phyloP scores from a whole-genome alignment of 1,140 invertebrate genomes.

The Drosophila kanapiae region DNA sequence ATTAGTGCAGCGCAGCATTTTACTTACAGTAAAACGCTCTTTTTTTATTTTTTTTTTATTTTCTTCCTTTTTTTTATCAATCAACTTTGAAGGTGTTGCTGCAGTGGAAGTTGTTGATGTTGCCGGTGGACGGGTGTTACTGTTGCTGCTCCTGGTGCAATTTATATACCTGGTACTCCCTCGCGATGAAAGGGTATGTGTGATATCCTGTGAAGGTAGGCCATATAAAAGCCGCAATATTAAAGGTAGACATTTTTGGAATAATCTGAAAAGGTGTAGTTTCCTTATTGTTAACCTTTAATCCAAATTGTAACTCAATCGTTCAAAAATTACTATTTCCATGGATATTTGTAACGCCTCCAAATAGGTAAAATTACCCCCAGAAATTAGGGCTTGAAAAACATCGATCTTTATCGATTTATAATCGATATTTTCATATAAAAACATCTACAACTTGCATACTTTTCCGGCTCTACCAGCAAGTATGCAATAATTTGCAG shows the following conservation, averaged over 20 bases:
- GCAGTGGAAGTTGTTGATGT: constrained; percentile 39
- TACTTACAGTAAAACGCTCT: constrained; percentile 55
- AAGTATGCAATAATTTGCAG: too few relatives aligned
- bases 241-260: too few relatives aligned
- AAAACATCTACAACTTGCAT: too few relatives aligned
- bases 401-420: too few relatives aligned
- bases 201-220: too few relatives aligned
- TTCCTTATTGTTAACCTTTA: too few relatives aligned
- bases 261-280: too few relatives aligned
- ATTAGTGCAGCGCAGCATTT: constrained; percentile 54
- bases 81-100: constrained; percentile 76
- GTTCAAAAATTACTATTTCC: fast-evolving
- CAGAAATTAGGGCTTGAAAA: not conserved
- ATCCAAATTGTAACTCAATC: not conserved
- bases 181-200: not conserved
- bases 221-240: too few relatives aligned
- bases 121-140: constrained; percentile 9
- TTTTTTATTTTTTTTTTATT: constrained; percentile 1
- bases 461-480: too few relatives aligned
- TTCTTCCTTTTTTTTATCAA: constrained; percentile 56
- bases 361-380: not conserved
- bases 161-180: not conserved
- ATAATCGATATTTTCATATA: too few relatives aligned
- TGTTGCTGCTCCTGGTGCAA: constrained; percentile 16
- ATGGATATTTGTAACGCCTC: not conserved